Conservation (phyloP, 2,797 vertebrate genomes). For the Halcyon badia region DNA sequence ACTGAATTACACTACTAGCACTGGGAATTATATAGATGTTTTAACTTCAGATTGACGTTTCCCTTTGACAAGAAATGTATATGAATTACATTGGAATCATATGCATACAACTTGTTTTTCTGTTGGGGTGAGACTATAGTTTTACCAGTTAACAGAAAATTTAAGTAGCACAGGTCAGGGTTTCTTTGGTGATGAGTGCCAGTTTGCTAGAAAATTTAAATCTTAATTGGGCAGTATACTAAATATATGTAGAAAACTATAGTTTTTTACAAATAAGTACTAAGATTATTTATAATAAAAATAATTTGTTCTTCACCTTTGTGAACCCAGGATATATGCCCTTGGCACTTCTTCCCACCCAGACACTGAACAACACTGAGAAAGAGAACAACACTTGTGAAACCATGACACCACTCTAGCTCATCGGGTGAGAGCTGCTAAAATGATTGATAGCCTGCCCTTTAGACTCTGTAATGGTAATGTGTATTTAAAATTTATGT, state of each 20-base stretch:
- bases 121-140: not conserved
- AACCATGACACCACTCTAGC: not conserved
- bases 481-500: conserved; percentile 8
- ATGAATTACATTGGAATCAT: not conserved
- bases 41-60: not conserved
- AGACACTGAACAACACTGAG: not conserved
- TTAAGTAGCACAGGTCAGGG: accelerated
- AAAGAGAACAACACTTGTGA: not conserved
- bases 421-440: not conserved
- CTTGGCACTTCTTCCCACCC: not conserved
- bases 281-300: not conserved
- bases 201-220: not conserved
- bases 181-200: not conserved
- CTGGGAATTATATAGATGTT: not conserved
- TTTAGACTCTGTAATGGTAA: not conserved
- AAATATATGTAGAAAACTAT: not conserved
- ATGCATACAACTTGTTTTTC: not conserved
- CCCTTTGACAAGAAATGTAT: not conserved
- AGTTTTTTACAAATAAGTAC: not conserved
- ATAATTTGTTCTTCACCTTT: not conserved
- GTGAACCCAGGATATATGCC: not conserved
- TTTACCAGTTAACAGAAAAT: not conserved
- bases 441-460: conserved; percentile 33
- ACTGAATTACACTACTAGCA: not conserved
- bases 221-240: not conserved